Evolutionary conservation across 1,140 invertebrate genomes (phyloP), one percentile per base, ranked within the genome.

Genomic region (Maniola jurtina): DNA sequence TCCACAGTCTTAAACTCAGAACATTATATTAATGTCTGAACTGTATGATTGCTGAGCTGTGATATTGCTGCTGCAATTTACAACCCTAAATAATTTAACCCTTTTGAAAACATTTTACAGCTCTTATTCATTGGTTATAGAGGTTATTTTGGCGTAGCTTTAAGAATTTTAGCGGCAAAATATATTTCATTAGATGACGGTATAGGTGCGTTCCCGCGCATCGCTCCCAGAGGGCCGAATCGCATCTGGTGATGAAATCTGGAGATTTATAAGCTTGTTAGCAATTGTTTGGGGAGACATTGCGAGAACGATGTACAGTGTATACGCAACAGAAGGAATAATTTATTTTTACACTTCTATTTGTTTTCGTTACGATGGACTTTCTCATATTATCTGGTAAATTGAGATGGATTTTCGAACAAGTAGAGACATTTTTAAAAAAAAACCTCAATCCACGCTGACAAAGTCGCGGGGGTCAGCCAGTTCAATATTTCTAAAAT

Each of bases 191-290:
- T 13, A 42, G 47, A 60, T 62, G 61, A 65, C 52, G 64, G 63
- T 68, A 70, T 64, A 73, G 68, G 72, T 71, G 68, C 68, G 63
- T 60, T 61, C 52, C 25, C 54, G 57, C 58, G 56, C 62, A 60
- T 62, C 60, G 62, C 45, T 66, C 64, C 52, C 72, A n/a, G 36
- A 55, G 61, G 69, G 65, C 66, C 59, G 61, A 54, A 58, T 25
- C 70, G 63, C 73, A 72, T 70, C 73, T 75, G 73, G 66, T 67
- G 73, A 62, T 75, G 70, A 75, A 66, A 72, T 75, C 64, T 59
- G 60, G 64, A 68, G 72, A 71, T 74, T 71, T 74, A 74, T 71
- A 38, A 55, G 60, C 62, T 64, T 71, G 48, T 66, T 55, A 66
- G 58, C 15, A 63, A 66, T 70, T 71, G 66, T 66, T 64, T 68